A percentile compares a stretch with the other conserved stretches of the same genome.
Evolutionary conservation across 1,140 invertebrate species (phyloP).

Genomic region (Micrasema minimum): DNA sequence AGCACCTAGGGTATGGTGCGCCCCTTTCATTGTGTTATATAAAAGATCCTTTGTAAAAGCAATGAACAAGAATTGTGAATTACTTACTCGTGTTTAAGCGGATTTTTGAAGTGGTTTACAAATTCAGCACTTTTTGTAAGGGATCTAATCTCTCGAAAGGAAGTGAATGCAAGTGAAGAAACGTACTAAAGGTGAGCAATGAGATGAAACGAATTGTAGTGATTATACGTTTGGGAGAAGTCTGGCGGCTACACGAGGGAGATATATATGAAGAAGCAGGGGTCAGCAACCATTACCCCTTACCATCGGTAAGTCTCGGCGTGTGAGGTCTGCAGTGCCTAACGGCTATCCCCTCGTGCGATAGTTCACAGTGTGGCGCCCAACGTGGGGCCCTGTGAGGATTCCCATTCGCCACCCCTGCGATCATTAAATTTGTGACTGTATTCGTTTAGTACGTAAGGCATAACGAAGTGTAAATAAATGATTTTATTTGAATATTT

Average conservation of each 20-base stretch:
- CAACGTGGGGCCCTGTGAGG: background rate
- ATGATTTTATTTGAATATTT: too few species aligned
- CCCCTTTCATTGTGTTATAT: background rate
- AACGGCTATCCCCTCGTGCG: constrained; percentile 6
- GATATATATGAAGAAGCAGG: constrained; percentile 1
- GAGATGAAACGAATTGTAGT: too few species aligned
- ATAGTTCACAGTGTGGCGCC: constrained; percentile 17
- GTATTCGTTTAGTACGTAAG: background rate
- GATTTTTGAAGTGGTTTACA: background rate
- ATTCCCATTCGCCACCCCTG: constrained; percentile 17
- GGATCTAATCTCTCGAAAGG: background rate
- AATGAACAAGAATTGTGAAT: constrained; percentile 12
- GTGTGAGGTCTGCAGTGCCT: constrained; percentile 16
- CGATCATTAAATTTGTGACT: constrained; percentile 19
- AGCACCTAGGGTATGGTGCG: background rate
- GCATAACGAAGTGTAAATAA: too few species aligned
- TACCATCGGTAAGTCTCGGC: background rate
- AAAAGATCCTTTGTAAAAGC: background rate
- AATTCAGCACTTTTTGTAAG: background rate
- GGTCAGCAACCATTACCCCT: constrained; percentile 20
- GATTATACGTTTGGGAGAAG: too few species aligned
- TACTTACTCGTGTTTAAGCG: background rate
- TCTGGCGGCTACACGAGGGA: too few species aligned
- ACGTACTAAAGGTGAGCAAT: background rate
- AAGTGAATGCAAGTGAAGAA: constrained; percentile 1